Percentiles rank a stretch among this genome's conserved stretches.
Evolutionary conservation across 2,113 vertebrate species (phyloP).

Genomic region (Micronisus gabar): DNA sequence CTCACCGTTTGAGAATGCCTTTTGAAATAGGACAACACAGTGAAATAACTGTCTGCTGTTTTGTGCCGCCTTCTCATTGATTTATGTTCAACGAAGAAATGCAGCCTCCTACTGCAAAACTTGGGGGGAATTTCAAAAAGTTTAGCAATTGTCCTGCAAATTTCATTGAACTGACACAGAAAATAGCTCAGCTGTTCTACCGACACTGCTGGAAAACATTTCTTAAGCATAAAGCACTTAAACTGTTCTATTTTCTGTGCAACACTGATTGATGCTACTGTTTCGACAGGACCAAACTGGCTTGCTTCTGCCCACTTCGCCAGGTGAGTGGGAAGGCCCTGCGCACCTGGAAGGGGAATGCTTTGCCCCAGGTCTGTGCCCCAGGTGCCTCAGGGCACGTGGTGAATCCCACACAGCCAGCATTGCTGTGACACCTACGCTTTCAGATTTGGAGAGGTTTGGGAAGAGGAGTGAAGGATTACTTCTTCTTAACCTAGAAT

Average conservation of each 20-base stretch:
- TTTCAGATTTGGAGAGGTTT: not conserved
- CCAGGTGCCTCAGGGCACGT: too few relatives aligned
- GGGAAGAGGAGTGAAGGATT: not conserved
- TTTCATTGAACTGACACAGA: not conserved
- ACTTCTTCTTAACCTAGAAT: not conserved
- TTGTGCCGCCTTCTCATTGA: not conserved
- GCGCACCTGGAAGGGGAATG: too few relatives aligned
- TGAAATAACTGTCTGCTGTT: not conserved
- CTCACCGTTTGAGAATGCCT: not conserved
- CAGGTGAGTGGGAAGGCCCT: too few relatives aligned
- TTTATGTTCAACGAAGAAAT: not conserved
- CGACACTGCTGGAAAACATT: not conserved
- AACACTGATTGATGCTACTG: not conserved
- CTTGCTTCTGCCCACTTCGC: not conserved
- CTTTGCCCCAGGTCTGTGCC: not conserved
- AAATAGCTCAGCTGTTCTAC: not conserved
- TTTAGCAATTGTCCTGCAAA: not conserved
- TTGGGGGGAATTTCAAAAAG: not conserved
- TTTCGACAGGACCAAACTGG: constrained; percentile 27
- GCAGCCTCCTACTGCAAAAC: not conserved
- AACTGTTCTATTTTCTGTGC: not conserved
- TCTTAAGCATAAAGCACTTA: not conserved
- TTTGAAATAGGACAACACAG: not conserved
- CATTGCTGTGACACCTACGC: not conserved
- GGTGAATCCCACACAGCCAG: not conserved